A percentile compares a stretch with the other conserved stretches of the same genome.
These are phyloP conservation scores for Paradoxurus hermaphroditus DNA, from an alignment of 2,113 vertebrate species.

Conservation along the genomic window DNA sequence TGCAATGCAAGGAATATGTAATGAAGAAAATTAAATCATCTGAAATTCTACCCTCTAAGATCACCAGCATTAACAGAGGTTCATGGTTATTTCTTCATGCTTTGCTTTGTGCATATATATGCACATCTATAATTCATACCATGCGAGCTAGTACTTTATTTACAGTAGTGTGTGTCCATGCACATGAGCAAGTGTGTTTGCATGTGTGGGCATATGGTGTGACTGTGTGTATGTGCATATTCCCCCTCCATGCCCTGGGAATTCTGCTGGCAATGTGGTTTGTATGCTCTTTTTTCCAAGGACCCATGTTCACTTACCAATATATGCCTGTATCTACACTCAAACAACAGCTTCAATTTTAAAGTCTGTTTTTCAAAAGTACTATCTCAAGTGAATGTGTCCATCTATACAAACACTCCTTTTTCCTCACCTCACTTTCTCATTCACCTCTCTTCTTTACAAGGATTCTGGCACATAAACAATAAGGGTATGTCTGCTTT, in stretches of 20 bases:
- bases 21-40: background rate
- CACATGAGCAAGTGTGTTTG: background rate
- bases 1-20: background rate
- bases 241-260: background rate
- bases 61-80: too few relatives aligned
- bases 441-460: background rate
- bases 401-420: background rate
- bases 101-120: background rate
- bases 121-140: background rate
- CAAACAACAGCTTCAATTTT: background rate
- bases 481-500: background rate
- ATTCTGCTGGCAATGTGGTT: background rate
- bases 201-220: accelerated
- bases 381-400: background rate
- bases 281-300: background rate
- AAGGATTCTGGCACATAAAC: background rate
- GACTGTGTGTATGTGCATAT: too few relatives aligned
- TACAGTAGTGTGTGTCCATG: background rate
- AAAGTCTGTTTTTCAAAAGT: background rate
- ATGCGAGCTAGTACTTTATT: background rate
- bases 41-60: background rate
- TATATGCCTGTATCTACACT: background rate
- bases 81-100: background rate
- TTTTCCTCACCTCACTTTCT: background rate
- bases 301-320: background rate